Evolutionary conservation across 1,140 invertebrate genomes (phyloP), one percentile per base, ranked within the genome.

Genomic region (Amphibalanus amphitrite): DNA sequence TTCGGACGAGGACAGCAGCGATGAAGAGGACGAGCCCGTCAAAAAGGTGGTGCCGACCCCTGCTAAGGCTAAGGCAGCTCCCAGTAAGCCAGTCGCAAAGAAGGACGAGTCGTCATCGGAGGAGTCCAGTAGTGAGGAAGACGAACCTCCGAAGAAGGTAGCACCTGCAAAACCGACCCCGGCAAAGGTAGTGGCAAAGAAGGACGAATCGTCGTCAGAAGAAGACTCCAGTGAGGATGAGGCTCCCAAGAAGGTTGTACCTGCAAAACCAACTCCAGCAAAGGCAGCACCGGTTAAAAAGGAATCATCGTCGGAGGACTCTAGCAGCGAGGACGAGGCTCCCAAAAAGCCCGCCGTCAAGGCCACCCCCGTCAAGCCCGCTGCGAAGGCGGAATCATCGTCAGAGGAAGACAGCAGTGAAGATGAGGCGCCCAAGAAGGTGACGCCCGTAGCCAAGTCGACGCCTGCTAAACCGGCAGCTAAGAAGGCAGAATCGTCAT

Each of bases 171-270:
- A 69, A 23, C 64, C 73, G 23, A 71, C 47, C 0, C 69, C 70
- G 20, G 28, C 72, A 25, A 74, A 74, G 59, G 29, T 71, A 23
- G 73, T 73, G 15, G 72, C 73, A 0, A 78, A 77, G 73, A 71
- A 74, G 59, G 64, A 40, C 17, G 72, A 73, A 65, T 75, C 73
- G 28, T 73, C 71, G n/a, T 76, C 75, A n/a, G 74, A 76, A 47
- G 76, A 76, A 74, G 72, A 73, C 30, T 73, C 75, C 20, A 70
- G 70, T 23, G 74, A 73, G 28, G 73, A 76, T 26, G 65, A 75
- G 38, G 70, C 29, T 65, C 69, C 69, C 29, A 38, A 28, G n/a
- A 26, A 72, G 20, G 29, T 28, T 25, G n/a, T 68, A 29, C 29
- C 69, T 28, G 70, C 67, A 26, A 73, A 74, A 70, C n/a, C 29